A percentile compares a stretch with the other conserved stretches of the same genome.
Conservation (phyloP, 2,888 invertebrate genomes). For the Asteroscopus sphinx region DNA sequence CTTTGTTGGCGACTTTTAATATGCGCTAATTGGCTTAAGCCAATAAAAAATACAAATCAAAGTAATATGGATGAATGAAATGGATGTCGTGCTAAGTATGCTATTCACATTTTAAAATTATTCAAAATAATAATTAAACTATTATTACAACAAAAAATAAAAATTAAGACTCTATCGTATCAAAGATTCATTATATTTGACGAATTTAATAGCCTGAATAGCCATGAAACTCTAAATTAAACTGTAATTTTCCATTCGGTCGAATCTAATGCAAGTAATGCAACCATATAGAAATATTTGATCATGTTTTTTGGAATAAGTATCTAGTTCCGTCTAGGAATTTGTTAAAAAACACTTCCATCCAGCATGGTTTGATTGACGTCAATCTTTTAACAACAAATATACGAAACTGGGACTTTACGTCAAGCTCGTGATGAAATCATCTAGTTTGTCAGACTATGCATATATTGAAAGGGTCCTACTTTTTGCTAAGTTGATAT, state of each 20-base stretch:
- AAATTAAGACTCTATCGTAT: neutral
- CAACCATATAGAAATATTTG: neutral
- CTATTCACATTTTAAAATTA: conserved; percentile 8
- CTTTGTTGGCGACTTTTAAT: too few relatives aligned
- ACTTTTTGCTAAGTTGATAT: conserved; percentile 6
- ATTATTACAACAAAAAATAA: neutral
- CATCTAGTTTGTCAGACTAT: neutral
- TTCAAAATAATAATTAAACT: too few relatives aligned
- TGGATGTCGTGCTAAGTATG: conserved; percentile 3
- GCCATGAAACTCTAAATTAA: neutral
- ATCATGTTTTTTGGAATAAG: neutral
- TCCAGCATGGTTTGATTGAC: neutral
- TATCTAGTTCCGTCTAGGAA: neutral
- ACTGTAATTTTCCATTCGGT: neutral
- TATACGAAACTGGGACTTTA: neutral
- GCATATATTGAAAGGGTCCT: neutral
- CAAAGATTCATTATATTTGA: neutral
- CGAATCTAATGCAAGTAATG: neutral
- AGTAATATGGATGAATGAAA: too few relatives aligned
- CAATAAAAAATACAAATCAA: too few relatives aligned
- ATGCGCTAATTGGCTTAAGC: too few relatives aligned
- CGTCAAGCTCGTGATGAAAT: too few relatives aligned
- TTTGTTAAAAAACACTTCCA: neutral
- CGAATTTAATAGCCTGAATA: neutral
- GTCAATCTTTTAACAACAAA: neutral